Base-by-base conservation (phyloP, 2,797 vertebrate species). In the Xiphorhynchus erythropygius region DNA sequence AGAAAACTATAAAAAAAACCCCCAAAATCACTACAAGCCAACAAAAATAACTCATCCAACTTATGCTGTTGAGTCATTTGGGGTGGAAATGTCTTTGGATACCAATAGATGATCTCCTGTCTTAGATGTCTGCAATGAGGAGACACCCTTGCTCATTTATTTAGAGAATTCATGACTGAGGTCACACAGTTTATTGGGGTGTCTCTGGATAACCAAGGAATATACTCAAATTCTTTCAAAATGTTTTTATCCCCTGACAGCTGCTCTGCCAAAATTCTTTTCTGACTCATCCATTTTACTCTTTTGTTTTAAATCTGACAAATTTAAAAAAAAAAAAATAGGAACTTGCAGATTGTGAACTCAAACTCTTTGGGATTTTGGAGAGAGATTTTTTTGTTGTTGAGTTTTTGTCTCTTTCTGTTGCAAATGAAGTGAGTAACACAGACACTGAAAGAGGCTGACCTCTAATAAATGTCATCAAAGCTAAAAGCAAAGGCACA, bases 21-120 rank as follows among this genome's bases (percentile, higher is more conserved):
- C 16, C 7, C 25, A 35, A 62, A 77, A 25, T 33, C 52, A 27
- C 3, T 8, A 7, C 14, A 27, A 27, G 14, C 7, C 52, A 64
- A 25, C 5, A 52, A 22, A 17, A 71, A 28, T 2, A 41, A 22
- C 10, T 12, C 25, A 68, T 0, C 0, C 9, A 49, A 5, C 56
- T 71, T 39, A 24, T 50, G 6, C 3, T 5, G 1, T 68, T 75
- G 39, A 18, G 18, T 55, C 5, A 33, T 33, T 67, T 18, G 18
- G 4, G 8, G 1, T 19, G 32, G 11, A 7, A 16, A 33, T 8
- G 5, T 8, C 22, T 33, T 56, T 68, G 55, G 18, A 10, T 13
- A 21, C 2, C 9, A 16, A 28, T 7, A 65, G 4, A 12, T 7
- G 4, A 64, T 7, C 23, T 59, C 55, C 49, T 47, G 17, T 47